Evolutionary conservation across 2,888 invertebrate species (phyloP).

Genomic region (Epinotia bilunana): DNA sequence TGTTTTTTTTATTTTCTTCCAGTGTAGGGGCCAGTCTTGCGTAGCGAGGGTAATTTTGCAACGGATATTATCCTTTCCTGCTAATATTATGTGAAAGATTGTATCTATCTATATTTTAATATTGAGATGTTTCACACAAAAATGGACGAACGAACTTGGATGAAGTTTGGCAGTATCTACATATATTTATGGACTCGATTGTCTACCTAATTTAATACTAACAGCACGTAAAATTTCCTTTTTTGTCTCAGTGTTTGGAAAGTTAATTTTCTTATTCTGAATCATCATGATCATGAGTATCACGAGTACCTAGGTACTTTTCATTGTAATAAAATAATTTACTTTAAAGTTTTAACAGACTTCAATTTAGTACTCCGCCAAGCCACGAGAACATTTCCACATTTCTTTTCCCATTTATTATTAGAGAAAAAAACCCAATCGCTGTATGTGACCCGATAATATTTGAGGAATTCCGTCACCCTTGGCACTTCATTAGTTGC

Average conservation of each 20-base stretch:
- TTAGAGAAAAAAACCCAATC: too few species aligned
- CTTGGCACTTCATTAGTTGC: too few species aligned
- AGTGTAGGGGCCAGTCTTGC: slow-evolving; percentile 10
- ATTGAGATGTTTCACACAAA: background rate
- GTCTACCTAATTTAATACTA: background rate
- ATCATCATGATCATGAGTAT: too few species aligned
- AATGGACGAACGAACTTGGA: background rate
- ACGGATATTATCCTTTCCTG: background rate
- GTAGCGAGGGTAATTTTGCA: background rate
- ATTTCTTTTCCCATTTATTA: too few species aligned
- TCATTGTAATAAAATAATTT: too few species aligned
- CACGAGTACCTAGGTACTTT: too few species aligned
- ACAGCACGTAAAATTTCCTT: background rate
- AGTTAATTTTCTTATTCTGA: too few species aligned
- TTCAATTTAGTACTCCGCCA: too few species aligned
- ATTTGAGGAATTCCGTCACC: too few species aligned
- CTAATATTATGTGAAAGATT: background rate
- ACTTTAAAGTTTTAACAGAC: too few species aligned
- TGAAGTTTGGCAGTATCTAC: background rate
- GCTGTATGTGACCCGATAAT: too few species aligned
- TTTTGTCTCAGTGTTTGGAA: background rate
- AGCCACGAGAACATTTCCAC: too few species aligned
- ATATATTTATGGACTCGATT: background rate
- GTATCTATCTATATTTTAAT: background rate
- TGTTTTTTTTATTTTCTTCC: background rate